Evolutionary conservation across 2,113 vertebrate species (phyloP).

Genomic region (Caranx ignobilis): DNA sequence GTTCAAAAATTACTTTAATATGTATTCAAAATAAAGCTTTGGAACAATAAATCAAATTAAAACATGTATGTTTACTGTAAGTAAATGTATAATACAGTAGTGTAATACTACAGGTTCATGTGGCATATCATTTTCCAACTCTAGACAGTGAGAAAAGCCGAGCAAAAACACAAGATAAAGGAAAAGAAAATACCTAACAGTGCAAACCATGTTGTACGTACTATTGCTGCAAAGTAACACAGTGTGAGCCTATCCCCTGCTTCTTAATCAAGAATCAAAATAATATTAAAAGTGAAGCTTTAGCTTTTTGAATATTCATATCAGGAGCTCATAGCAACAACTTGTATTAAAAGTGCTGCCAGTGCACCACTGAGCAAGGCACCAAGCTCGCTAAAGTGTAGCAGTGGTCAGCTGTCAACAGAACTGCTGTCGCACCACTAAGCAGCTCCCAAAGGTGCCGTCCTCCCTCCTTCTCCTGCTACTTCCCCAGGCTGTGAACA

Average conservation of each 20-base stretch:
- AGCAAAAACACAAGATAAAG: too few relatives aligned
- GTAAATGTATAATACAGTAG: too few relatives aligned
- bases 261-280: too few relatives aligned
- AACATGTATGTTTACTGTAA: too few relatives aligned
- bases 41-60: too few relatives aligned
- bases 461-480: constrained; percentile 25
- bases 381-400: constrained; percentile 5
- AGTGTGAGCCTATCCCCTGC: background rate
- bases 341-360: background rate
- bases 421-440: background rate
- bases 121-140: too few relatives aligned
- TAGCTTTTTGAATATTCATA: background rate
- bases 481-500: constrained; percentile 37
- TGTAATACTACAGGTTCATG: too few relatives aligned
- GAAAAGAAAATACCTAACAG: too few relatives aligned
- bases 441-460: constrained; percentile 11
- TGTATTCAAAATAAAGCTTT: background rate
- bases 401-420: constrained; percentile 30
- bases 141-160: too few relatives aligned
- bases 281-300: background rate
- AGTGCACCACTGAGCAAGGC: constrained; percentile 22
- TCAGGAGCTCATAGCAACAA: background rate
- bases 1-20: background rate
- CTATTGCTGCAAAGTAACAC: background rate
- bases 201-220: too few relatives aligned